Conservation (phyloP, 2,888 invertebrate species). For the Aphidius colemani region DNA sequence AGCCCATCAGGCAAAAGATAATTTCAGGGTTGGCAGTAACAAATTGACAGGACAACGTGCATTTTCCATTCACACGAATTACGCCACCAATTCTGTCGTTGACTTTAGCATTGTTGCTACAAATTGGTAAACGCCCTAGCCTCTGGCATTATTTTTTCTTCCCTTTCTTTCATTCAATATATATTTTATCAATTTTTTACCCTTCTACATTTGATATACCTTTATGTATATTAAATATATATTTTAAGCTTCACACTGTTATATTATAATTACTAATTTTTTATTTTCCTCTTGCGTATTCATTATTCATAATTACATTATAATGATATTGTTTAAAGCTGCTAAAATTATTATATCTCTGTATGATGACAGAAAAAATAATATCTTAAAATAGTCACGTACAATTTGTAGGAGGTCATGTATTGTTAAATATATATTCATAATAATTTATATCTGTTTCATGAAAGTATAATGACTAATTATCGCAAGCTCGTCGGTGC, state of each 20-base stretch:
- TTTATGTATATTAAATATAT: too few relatives aligned
- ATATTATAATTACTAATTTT: slow-evolving; percentile 21
- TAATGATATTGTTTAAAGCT: not conserved
- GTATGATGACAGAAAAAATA: slow-evolving; percentile 32
- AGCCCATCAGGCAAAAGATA: slow-evolving; percentile 44
- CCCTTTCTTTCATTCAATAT: slow-evolving; percentile 16
- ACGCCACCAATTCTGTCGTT: slow-evolving; percentile 57
- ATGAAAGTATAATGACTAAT: slow-evolving; percentile 22
- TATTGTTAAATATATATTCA: not conserved
- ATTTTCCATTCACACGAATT: slow-evolving; percentile 58
- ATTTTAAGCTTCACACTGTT: too few relatives aligned
- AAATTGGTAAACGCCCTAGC: slow-evolving; percentile 60
- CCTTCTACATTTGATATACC: slow-evolving; percentile 30
- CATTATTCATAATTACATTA: not conserved
- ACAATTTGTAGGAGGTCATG: slow-evolving; percentile 17
- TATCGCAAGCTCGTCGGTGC: not conserved
- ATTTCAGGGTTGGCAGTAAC: slow-evolving; percentile 51
- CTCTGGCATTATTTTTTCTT: slow-evolving; percentile 31
- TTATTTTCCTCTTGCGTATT: not conserved
- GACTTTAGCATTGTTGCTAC: slow-evolving; percentile 59
- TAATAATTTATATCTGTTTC: not conserved
- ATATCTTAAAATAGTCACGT: slow-evolving; percentile 43
- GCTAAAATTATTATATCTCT: not conserved
- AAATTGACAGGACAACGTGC: slow-evolving; percentile 59
- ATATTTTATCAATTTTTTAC: slow-evolving; percentile 27